These are phyloP conservation scores for Galago senegalensis DNA, from an alignment of 2,797 vertebrate species.

Conservation along the genomic window DNA sequence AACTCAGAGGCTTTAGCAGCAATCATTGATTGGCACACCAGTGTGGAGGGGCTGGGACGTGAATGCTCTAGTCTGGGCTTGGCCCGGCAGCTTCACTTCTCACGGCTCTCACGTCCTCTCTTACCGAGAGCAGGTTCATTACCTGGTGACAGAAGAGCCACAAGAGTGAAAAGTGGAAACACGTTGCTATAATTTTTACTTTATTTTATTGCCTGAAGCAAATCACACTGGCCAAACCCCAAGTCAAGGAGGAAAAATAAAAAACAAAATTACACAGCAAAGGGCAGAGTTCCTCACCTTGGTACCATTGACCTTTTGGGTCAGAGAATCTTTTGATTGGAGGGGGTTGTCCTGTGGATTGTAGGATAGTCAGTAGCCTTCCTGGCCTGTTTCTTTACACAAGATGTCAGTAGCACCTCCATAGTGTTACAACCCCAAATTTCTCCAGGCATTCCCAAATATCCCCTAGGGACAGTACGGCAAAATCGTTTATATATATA, in stretches of 20 bases:
- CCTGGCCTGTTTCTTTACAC: not conserved
- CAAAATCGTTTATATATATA: not conserved
- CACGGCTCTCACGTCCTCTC: not conserved
- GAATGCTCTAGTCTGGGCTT: not conserved
- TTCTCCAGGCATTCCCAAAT: not conserved
- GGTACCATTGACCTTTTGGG: not conserved
- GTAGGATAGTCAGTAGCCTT: not conserved
- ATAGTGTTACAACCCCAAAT: not conserved
- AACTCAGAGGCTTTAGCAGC: not conserved
- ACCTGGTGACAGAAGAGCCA: not conserved
- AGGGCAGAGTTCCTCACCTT: not conserved
- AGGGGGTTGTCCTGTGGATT: not conserved
- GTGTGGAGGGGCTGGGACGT: not conserved
- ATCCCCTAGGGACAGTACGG: fast-evolving
- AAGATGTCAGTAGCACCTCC: not conserved
- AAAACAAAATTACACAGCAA: not conserved
- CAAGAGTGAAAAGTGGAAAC: not conserved
- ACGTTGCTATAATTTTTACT: not conserved
- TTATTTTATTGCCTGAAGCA: not conserved
- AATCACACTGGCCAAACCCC: not conserved
- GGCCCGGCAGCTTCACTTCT: not conserved
- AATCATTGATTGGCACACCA: too few species aligned
- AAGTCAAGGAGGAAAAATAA: not conserved
- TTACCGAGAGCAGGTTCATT: not conserved
- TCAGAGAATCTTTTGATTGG: not conserved